Conservation (phyloP, 2,113 vertebrate genomes). For the Platycercus adscitus region DNA sequence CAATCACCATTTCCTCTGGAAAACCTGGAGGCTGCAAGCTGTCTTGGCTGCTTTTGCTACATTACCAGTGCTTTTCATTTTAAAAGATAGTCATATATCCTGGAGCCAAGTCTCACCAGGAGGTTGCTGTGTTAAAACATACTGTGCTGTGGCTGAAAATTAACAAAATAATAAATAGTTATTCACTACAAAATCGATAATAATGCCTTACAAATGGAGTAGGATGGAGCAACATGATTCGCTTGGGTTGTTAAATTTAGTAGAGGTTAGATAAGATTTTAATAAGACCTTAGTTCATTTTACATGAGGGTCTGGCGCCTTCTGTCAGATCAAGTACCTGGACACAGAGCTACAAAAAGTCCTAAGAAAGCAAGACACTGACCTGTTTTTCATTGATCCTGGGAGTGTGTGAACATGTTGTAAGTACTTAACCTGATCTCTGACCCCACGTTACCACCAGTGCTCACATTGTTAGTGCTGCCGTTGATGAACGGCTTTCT, state of each 20-base stretch:
- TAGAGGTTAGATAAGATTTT: not conserved
- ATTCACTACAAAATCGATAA: not conserved
- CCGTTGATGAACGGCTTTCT: not conserved
- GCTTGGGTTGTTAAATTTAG: not conserved
- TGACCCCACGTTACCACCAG: not conserved
- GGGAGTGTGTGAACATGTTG: not conserved
- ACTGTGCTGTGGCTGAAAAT: not conserved
- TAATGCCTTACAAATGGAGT: not conserved
- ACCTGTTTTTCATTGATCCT: not conserved
- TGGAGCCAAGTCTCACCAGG: not conserved
- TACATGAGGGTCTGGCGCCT: not conserved
- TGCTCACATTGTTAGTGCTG: not conserved
- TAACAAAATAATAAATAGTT: not conserved
- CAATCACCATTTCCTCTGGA: not conserved
- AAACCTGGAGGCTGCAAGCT: not conserved
- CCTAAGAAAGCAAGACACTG: not conserved
- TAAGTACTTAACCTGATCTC: not conserved
- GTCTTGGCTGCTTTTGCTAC: not conserved
- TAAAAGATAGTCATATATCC: not conserved
- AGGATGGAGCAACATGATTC: not conserved
- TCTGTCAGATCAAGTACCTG: not conserved
- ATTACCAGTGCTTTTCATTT: not conserved
- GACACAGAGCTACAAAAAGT: not conserved
- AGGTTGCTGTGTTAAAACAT: not conserved
- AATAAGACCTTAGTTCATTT: not conserved